These are phyloP conservation scores for Notiomystis cincta DNA, from an alignment of 2,113 vertebrate genomes.

Conservation along the genomic window DNA sequence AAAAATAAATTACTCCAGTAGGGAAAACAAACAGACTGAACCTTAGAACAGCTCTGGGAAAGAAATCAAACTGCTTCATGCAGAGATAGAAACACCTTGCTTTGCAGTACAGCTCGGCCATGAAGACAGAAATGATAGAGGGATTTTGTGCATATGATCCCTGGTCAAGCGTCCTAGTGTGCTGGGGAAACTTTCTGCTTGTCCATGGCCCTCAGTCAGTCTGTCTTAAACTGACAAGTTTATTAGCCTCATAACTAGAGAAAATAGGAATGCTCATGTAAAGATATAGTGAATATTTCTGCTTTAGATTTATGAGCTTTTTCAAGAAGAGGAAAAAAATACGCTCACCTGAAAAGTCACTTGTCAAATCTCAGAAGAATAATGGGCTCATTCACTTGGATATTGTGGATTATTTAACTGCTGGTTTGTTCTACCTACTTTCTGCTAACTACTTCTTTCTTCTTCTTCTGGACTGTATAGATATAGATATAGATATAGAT, in stretches of 20 bases:
- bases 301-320: not conserved
- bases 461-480: fast-evolving
- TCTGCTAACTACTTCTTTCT: too few species aligned
- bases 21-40: not conserved
- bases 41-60: not conserved
- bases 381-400: not conserved
- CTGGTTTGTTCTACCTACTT: not conserved
- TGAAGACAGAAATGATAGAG: not conserved
- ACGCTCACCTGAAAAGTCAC: not conserved
- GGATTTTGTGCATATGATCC: not conserved
- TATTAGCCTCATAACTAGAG: not conserved
- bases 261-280: not conserved
- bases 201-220: not conserved
- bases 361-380: not conserved
- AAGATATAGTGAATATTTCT: not conserved
- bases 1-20: not conserved
- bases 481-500: not conserved
- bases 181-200: not conserved
- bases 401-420: not conserved
- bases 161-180: not conserved
- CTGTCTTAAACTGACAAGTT: not conserved
- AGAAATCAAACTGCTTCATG: not conserved
- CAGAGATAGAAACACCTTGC: not conserved
- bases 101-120: not conserved
- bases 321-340: not conserved